Conservation (phyloP, 2,797 vertebrate species). For the Syncerus caffer region DNA sequence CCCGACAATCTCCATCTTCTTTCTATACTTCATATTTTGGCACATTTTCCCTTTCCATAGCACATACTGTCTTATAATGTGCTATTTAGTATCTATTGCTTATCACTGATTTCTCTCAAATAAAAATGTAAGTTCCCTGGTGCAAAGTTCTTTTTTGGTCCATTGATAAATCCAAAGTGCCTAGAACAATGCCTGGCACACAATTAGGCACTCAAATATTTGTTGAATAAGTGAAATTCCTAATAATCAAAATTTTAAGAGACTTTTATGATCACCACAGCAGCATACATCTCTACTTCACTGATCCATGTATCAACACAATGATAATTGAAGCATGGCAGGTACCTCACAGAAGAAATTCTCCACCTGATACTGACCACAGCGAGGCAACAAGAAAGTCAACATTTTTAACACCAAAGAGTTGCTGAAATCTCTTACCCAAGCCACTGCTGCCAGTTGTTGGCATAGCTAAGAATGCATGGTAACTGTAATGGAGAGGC, state of each 20-base stretch:
- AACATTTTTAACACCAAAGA: neutral
- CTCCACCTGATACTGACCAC: neutral
- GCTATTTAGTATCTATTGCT: neutral
- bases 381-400: neutral
- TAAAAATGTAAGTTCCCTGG: neutral
- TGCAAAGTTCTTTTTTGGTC: neutral
- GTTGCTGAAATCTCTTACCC: slow-evolving; percentile 40
- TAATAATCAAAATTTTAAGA: slow-evolving; percentile 2
- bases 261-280: neutral
- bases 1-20: neutral
- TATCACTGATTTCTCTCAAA: slow-evolving; percentile 2
- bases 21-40: neutral
- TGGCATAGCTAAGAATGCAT: neutral
- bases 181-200: neutral
- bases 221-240: neutral
- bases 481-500: neutral
- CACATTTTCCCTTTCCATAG: neutral
- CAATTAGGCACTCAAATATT: slow-evolving; percentile 9
- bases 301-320: neutral
- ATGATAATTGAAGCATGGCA: neutral
- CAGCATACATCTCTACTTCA: neutral
- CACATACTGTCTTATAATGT: neutral
- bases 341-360: slow-evolving; percentile 57
- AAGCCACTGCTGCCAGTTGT: slow-evolving; percentile 10
- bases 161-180: neutral